Evolutionary conservation across 1,140 invertebrate species (phyloP), one percentile per base, ranked within the genome.

Genomic region (Sitobion miscanthi): DNA sequence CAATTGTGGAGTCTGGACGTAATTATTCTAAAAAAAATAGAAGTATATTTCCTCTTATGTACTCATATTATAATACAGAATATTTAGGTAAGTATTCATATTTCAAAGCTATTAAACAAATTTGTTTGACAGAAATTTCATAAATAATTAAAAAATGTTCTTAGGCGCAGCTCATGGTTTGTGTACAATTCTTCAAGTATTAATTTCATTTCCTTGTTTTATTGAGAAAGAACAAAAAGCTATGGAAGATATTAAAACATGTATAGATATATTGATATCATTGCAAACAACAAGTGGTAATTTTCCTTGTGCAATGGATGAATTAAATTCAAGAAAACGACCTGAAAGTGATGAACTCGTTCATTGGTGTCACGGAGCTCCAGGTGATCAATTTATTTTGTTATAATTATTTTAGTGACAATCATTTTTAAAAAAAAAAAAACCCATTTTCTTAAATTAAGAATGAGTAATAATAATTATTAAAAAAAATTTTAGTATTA

Each of bases 351-450:
- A 94, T 47, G 97, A 97, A 94, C 94, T 98, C 5, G 96, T 98
- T 9, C 98, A 98, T 95, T 98, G 98, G 98, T 98, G 98, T 95
- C 98, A 98, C 95, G 98, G 98, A 3, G 97, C 98, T 57, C 97
- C 97, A 85, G 96, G 96, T 96, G 94, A 89, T 82, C 35, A 57
- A 21, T 83, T 57, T 69, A 62, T 93, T 93, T 85, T 45, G 21
- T 83, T 35, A 83, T 42, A 83, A 83, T 3, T 83, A 83, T 42
- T 38, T 83, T 38, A 9, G 1, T 83, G 9, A 38, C 0, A 4
- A 85, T 25, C 11, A 85, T 17, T n/a, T 14, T 82, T 85, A 45
- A 42, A 21, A 83, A 42, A 83, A 42, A 35, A 35, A 35, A 35
- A 35, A 35, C 35, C 21, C 23, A 25, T 62, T 62, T 0, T 1